Evolutionary conservation across 1,140 invertebrate species (phyloP), one percentile per base, ranked within the genome.

Genomic region (Drosophila azteca): DNA sequence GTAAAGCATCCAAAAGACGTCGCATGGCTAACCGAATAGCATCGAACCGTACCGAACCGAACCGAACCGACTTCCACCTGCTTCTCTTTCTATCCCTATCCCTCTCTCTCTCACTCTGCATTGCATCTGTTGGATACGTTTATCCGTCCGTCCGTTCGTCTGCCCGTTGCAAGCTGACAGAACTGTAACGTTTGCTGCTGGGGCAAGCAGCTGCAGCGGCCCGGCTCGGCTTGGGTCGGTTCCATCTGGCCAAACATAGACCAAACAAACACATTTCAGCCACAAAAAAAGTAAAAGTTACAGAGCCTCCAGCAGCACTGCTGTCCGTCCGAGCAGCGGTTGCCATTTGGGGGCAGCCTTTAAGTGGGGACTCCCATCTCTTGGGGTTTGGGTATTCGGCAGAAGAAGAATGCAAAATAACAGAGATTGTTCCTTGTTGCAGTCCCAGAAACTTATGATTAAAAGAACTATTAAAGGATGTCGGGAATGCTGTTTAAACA

Each of bases 241-340:
- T 87, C 82, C 83, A 87, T 69, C 70, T 87, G 82, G 82, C 61
- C 82, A 67, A 88, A 79, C 82, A 87, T 82, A 68, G 78, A 81
- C 17, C 17, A 87, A 87, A 82, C 74, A 63, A 39, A 76, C 78
- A 71, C 65, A 81, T 20, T 64, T 73, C 11, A 41, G 63, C 29
- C 11, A 26, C 43, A 26, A 31, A 51, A 63, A 75, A 76, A 67
- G 72, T 76, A 76, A 75, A 76, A 67, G 72, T 67, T 46, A 29
- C 44, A 8, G 15, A 13, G 43, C 26, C 46, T 31, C 11, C 35
- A 13, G 35, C 11, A 39, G 35, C 35, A 3, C 54, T 11, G 3
- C 0, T 31, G 35, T 11, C 35, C 35, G 35, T 11, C 35, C 35
- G 11, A 5, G 11, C 52, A 29, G 45, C 22, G 29, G 2, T 15